These are phyloP conservation scores for Shinisaurus crocodilurus DNA, from an alignment of 2,113 vertebrate genomes.

Conservation along the genomic window DNA sequence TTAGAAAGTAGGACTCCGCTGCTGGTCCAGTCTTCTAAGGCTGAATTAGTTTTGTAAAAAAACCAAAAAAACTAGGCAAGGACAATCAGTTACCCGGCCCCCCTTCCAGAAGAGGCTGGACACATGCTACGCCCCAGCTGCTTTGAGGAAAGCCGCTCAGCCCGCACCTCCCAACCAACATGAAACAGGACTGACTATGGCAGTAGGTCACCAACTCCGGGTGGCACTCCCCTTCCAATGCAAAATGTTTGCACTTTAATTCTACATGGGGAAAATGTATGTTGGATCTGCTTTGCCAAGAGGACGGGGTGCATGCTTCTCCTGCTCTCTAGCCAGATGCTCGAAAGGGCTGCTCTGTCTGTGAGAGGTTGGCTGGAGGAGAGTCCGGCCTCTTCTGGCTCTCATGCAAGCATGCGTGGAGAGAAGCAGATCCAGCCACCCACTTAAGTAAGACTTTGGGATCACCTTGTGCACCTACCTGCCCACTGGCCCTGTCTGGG, in stretches of 20 bases:
- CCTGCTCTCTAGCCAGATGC: neutral
- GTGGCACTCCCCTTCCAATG: neutral
- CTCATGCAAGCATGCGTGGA: neutral
- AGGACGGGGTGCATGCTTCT: neutral
- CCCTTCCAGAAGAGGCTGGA: neutral
- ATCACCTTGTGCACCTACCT: neutral
- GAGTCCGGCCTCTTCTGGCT: too few relatives aligned
- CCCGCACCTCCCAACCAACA: too few relatives aligned
- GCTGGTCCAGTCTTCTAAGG: neutral
- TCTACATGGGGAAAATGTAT: neutral
- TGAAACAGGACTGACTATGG: neutral
- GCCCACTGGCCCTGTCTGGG: neutral
- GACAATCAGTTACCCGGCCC: neutral
- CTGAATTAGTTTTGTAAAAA: neutral
- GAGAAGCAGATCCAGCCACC: neutral
- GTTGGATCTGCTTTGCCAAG: neutral
- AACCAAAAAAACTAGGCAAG: neutral
- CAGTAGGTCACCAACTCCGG: neutral
- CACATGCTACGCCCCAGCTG: too few relatives aligned
- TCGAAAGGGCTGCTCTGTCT: neutral
- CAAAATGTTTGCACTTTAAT: conserved; percentile 15
- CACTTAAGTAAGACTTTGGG: too few relatives aligned
- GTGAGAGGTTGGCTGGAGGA: neutral
- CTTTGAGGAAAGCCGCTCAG: too few relatives aligned
- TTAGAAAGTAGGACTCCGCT: neutral